Evolutionary conservation across 2,797 vertebrate genomes (phyloP).

Genomic region (Enteromius treurensis): DNA sequence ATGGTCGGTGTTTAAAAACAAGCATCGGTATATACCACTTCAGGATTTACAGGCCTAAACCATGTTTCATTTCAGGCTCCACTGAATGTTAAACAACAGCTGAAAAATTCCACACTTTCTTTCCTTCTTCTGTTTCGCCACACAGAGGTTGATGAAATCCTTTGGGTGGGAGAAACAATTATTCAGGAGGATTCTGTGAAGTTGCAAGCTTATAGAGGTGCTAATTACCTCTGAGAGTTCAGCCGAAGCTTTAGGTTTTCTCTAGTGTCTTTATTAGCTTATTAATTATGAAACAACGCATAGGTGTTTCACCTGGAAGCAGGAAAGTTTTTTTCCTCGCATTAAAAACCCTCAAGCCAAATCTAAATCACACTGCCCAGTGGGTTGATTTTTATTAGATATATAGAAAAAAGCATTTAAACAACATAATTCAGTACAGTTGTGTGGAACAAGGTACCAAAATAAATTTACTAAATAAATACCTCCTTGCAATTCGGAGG

Average conservation of each 20-base stretch:
- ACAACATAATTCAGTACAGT: not conserved
- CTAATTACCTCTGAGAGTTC: slow-evolving; percentile 79
- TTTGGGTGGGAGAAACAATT: slow-evolving; percentile 71
- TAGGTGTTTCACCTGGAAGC: slow-evolving; percentile 75
- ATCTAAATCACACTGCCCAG: slow-evolving; percentile 62
- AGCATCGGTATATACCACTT: slow-evolving; percentile 11
- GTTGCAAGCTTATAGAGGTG: slow-evolving; percentile 73
- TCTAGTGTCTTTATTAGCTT: slow-evolving; percentile 70
- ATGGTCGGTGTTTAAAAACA: slow-evolving; percentile 42
- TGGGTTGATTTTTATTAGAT: slow-evolving; percentile 40
- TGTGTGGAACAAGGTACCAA: not conserved
- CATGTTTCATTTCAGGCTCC: slow-evolving; percentile 58
- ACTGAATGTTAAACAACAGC: slow-evolving; percentile 51
- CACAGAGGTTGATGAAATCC: slow-evolving; percentile 58
- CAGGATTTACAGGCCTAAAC: slow-evolving; percentile 41
- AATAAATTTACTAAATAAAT: not conserved
- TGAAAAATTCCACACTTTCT: slow-evolving; percentile 36
- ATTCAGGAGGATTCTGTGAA: slow-evolving; percentile 72
- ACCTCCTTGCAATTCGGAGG: not conserved
- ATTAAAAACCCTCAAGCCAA: slow-evolving; percentile 52
- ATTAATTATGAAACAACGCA: slow-evolving; percentile 81
- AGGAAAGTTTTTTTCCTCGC: slow-evolving; percentile 59
- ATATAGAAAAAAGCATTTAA: slow-evolving; percentile 53
- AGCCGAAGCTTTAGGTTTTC: slow-evolving; percentile 67
- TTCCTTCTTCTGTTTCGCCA: slow-evolving; percentile 15